Base-by-base conservation (phyloP, 1,140 invertebrate genomes). In the Caenorhabditis brenneri region DNA sequence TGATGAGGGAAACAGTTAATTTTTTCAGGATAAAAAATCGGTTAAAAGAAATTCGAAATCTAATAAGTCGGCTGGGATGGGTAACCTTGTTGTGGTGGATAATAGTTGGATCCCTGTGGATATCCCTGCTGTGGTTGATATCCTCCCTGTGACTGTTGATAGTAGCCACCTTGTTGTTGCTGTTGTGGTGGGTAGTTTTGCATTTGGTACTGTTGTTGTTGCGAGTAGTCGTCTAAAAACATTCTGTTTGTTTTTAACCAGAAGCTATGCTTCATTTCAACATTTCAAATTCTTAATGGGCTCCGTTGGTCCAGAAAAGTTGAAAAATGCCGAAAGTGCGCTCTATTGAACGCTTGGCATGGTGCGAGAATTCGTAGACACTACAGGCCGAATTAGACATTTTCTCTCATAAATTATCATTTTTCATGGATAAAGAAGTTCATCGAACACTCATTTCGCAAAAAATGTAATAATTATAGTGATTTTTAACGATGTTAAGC, bases 171-270 rank as follows among this genome's bases (percentile, higher is more conserved):
- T n/a, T 74, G 65, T 42, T 36, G 29, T 10, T 74, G 53, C 53
- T 58, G 65, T 74, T 74, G 65, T 39, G 65, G 65, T 42, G 65
- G 65, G 46, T 74, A 74, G 36, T 74, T 74, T 74, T 74, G 65
- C 65, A 74, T 74, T 74, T 74, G 65, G n/a, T 74, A 74, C 22
- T 74, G 36, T 42, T 74, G 65, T 42, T 74, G 65, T 74, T 74
- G 65, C 9, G 65, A 74, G 36, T 74, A 74, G 29, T 74, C 65
- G 22, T 74, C 65, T 74, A 36, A 9, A 74, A 74, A 24, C 22
- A 24, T 33, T 60, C 22, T 33, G 2, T 60, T 10, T 36, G 12
- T 60, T 33, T 24, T 6, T n/a, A 9, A 51, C 3, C 6, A 51
- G 19, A 51, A 9, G 12, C 3, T 19, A 9, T 51, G 6, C 19